phyloP scores from a whole-genome alignment of 1,140 invertebrate species.

The Drosophila elegans region DNA sequence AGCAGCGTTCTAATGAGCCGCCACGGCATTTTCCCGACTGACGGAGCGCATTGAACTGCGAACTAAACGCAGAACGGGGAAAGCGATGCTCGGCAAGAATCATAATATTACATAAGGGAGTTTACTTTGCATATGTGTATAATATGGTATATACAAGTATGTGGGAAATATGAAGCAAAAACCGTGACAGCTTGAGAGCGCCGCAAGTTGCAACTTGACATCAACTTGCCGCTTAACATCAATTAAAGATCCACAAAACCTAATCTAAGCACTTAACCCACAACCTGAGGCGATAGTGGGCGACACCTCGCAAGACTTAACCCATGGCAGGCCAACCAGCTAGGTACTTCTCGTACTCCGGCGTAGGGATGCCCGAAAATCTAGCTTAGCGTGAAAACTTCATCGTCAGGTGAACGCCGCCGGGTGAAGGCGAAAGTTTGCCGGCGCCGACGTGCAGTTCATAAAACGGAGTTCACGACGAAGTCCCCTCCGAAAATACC shows the following conservation, averaged over 20 bases:
- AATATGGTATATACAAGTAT: neutral
- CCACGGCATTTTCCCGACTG: conserved; percentile 2
- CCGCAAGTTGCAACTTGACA: conserved; percentile 51
- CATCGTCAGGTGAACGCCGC: conserved; percentile 21
- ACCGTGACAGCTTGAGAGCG: conserved; percentile 6
- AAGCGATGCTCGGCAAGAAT: conserved; percentile 1
- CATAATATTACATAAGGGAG: conserved; percentile 3
- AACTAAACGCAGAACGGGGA: neutral
- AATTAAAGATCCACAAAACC: conserved; percentile 78
- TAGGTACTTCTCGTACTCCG: neutral
- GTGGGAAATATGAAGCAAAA: neutral
- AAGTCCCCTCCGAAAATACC: neutral
- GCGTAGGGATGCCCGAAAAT: conserved; percentile 25
- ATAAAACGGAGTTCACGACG: conserved; percentile 47
- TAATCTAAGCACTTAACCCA: conserved; percentile 75
- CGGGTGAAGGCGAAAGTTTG: conserved; percentile 64
- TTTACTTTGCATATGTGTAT: neutral
- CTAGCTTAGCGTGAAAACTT: conserved; percentile 34
- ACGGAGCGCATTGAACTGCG: conserved; percentile 12
- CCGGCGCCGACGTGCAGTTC: conserved; percentile 64
- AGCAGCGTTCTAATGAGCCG: conserved; percentile 23
- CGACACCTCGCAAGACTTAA: neutral
- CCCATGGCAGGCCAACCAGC: conserved; percentile 1
- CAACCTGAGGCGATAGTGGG: conserved; percentile 38
- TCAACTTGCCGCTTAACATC: conserved; percentile 70